Base-by-base conservation (phyloP, 2,888 invertebrate species). In the Tiliacea citrago region DNA sequence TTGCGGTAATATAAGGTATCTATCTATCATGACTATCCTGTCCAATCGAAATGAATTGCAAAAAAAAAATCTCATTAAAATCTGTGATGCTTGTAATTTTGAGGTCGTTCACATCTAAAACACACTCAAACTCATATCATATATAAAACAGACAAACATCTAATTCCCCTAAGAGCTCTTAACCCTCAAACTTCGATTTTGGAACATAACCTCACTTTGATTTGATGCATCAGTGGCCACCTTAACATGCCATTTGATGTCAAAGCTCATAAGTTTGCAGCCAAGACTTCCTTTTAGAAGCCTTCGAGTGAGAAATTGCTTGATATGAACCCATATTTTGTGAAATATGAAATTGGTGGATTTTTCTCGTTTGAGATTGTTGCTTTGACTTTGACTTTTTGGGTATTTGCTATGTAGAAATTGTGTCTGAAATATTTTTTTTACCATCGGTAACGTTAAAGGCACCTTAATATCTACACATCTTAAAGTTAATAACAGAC, bases 151-250 rank as follows among this genome's bases (percentile, higher is more conserved):
- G 7, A 71, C 67, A 68, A 71, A 68, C 51, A 66, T 69, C 49
- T 70, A 69, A 74, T 78, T 63, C 61, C 66, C 53, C 42, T 49
- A 67, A 75, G 66, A 79, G 65, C 42, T 53, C 51, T 65, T 60
- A 61, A 35, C 53, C n/a, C 66, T 39, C 65, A 51, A 57, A 61
- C 65, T 60, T 82, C 82, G 66, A 78, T 82, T 81, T 60, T n/a
- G 60, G 29, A 83, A 84, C 81, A 72, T 79, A 70, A 85, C 84
- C 88, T 86, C 81, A 83, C 86, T 90, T 90, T 90, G 88, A 92
- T 92, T 92, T 92, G 91, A 91, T 92, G 92, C 92, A 91, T 89
- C 90, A 88, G 86, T 87, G 88, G 78, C 69, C 80, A 76, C 81
- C 83, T 84, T 76, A 82, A 84, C 79, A 75, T 82, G 80, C 77